Percentiles rank a stretch among this genome's conserved stretches.
Evolutionary conservation across 2,113 vertebrate genomes (phyloP).

Genomic region (Pteropus alecto): DNA sequence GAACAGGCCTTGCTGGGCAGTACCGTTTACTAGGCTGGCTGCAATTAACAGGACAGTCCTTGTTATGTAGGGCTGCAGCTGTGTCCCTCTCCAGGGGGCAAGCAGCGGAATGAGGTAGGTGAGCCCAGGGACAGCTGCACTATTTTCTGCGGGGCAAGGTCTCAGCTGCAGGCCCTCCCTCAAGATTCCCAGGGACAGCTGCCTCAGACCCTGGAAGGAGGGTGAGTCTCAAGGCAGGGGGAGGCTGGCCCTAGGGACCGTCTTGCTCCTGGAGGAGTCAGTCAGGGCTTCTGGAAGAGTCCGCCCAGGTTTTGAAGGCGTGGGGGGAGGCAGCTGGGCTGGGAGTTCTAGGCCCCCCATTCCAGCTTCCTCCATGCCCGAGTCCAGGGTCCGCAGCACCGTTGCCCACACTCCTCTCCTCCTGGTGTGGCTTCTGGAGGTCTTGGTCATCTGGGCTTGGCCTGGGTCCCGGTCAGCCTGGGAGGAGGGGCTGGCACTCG

Average conservation of each 20-base stretch:
- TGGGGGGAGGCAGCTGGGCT: neutral
- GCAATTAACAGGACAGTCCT: neutral
- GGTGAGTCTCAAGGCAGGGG: accelerated
- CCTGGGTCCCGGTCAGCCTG: slow-evolving; percentile 64
- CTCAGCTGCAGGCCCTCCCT: neutral
- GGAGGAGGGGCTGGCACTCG: slow-evolving; percentile 76
- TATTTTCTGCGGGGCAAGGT: neutral
- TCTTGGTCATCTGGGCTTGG: accelerated
- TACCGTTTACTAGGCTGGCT: neutral
- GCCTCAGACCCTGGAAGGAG: neutral
- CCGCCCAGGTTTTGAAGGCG: neutral
- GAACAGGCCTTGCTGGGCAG: neutral
- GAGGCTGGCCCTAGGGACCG: accelerated
- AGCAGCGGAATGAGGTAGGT: slow-evolving; percentile 35
- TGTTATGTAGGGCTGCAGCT: neutral
- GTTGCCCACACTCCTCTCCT: neutral
- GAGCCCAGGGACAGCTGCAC: accelerated
- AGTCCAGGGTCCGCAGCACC: neutral
- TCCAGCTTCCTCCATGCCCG: neutral
- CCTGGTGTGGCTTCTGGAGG: neutral
- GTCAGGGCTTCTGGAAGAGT: neutral
- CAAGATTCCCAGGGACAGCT: neutral
- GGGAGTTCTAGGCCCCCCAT: neutral
- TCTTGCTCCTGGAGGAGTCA: neutral
- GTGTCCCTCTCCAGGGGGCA: accelerated